Percentiles rank a stretch among this genome's conserved stretches.
phyloP scores from a whole-genome alignment of 2,113 vertebrate species.

The Eclectus roratus region DNA sequence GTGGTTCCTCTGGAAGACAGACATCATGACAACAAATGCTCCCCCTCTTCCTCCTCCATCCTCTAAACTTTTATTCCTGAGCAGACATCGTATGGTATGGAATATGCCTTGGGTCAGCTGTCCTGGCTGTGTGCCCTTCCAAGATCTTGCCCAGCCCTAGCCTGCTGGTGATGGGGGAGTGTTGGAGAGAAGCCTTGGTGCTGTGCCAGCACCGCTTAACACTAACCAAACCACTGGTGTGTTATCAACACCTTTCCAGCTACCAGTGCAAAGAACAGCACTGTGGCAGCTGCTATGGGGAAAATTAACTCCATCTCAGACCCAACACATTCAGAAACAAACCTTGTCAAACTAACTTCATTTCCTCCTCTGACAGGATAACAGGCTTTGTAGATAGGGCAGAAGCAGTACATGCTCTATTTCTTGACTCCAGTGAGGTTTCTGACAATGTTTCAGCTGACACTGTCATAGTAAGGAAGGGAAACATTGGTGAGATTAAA shows the following conservation, averaged over 20 bases:
- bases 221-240: neutral
- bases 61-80: neutral
- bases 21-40: rapidly evolving
- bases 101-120: neutral
- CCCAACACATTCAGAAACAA: neutral
- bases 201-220: neutral
- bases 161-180: neutral
- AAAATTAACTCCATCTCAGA: neutral
- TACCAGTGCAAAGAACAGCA: neutral
- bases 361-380: neutral
- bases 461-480: neutral
- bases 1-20: neutral
- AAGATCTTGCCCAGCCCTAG: neutral
- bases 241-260: neutral
- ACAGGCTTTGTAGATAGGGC: neutral
- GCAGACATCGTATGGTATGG: neutral
- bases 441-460: neutral
- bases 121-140: neutral
- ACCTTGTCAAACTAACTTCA: neutral
- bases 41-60: rapidly evolving
- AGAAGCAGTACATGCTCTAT: neutral
- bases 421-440: neutral
- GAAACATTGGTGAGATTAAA: neutral
- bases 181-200: neutral
- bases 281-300: neutral